Base-by-base conservation (phyloP, 2,888 invertebrate species). In the Kuschelorhynchus macadamiae region DNA sequence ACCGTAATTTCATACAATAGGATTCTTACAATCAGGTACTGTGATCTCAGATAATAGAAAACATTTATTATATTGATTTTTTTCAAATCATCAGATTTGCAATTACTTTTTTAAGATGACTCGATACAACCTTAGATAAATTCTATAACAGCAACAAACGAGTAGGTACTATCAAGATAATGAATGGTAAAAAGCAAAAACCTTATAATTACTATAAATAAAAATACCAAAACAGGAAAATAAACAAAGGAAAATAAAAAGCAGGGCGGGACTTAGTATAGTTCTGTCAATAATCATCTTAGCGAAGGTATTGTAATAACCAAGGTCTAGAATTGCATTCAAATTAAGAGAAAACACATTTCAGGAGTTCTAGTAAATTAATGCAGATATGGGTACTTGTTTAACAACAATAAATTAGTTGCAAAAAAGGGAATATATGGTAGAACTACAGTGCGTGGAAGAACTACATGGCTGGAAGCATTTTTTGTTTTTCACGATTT, bases 81-180 rank as follows among this genome's bases (percentile, higher is more conserved):
- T 42, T 55, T 12, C 30, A 16, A 55, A 55, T 55, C 42, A 46
- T 18, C 33, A 16, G 46, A 20, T 36, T 12, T 11, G 36, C 36
- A 11, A 36, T n/a, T 36, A 36, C 36, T 36, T 36, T 12, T 36
- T 36, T 8, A 36, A 36, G 36, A 36, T 36, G 36, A 36, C 36
- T 36, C 36, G 36, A 36, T 36, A 11, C 36, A 36, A 36, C 7
- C 11, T 11, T 2, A 36, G 36, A 79, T 79, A 80, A 79, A 73
- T 74, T 74, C 76, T 69, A 72, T 77, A 80, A 79, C 76, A 76
- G 74, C 76, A n/a, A n/a, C n/a, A 76, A 75, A 80, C 80, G 79
- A 82, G 81, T 81, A 80, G 78, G 79, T 78, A 80, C 81, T 79
- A 81, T 82, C 81, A 77, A 80, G 80, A 82, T 83, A 82, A 83